Conservation (phyloP, 2,113 vertebrate species). For the Crotalus viridis region DNA sequence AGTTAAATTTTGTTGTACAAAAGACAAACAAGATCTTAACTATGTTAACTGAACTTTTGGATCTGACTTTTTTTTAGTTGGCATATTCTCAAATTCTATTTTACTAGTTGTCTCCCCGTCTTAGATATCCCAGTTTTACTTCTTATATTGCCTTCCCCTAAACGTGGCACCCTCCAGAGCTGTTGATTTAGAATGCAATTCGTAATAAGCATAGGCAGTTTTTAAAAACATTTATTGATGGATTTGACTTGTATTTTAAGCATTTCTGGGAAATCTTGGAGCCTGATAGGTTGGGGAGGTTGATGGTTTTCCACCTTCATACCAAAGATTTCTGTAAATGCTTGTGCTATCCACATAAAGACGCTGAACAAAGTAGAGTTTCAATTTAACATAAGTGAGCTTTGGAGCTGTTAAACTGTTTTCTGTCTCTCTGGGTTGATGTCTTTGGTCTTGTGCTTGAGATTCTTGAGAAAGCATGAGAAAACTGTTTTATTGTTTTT, state of each 20-base stretch:
- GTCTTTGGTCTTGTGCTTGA: neutral
- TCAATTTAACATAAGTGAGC: neutral
- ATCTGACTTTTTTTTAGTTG: conserved; percentile 8
- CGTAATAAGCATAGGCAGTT: neutral
- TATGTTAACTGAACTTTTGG: conserved; percentile 1
- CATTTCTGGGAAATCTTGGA: neutral
- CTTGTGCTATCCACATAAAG: neutral
- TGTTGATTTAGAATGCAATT: neutral
- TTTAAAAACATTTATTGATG: neutral
- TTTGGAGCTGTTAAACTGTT: neutral
- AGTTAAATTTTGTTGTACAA: conserved; percentile 15
- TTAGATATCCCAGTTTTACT: conserved; percentile 14
- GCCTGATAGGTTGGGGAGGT: neutral
- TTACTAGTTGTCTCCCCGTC: neutral
- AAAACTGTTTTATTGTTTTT: neutral
- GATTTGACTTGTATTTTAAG: neutral
- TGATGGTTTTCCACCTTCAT: neutral
- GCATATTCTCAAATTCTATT: neutral
- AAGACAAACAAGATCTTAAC: conserved; percentile 13
- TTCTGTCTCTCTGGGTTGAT: neutral
- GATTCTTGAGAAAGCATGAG: neutral
- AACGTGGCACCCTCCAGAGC: neutral
- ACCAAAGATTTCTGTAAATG: neutral
- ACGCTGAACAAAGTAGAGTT: neutral
- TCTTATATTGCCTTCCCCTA: neutral